phyloP scores from a whole-genome alignment of 92 coral and sea anemone genomes.

The Porites cylindrica region DNA sequence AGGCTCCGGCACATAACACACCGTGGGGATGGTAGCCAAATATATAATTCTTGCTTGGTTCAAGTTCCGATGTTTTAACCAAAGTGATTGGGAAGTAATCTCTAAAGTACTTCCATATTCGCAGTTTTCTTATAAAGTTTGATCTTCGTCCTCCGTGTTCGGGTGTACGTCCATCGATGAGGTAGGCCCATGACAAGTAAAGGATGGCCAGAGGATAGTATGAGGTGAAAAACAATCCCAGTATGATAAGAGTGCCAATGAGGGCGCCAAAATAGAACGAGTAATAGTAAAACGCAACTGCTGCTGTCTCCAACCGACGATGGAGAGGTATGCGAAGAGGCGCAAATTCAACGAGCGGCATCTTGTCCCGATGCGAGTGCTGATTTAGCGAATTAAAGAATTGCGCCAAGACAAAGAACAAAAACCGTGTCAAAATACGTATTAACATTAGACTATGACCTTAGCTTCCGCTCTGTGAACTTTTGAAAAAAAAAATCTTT shows the following conservation, averaged over 20 bases:
- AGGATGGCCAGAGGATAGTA: slow-evolving; percentile 87
- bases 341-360: slow-evolving; percentile 93
- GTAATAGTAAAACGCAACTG: slow-evolving; percentile 90
- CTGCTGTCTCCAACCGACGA: slow-evolving; percentile 97
- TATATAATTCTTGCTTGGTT: slow-evolving; percentile 86
- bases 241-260: slow-evolving; percentile 77
- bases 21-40: slow-evolving; percentile 99
- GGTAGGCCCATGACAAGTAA: slow-evolving; percentile 94
- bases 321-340: slow-evolving; percentile 95
- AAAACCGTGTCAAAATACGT: neutral
- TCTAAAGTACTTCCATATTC: slow-evolving; percentile 91
- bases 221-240: slow-evolving; percentile 92
- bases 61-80: slow-evolving; percentile 91
- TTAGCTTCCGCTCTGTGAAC: too few species aligned
- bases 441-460: too few species aligned
- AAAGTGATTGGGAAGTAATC: slow-evolving; percentile 95
- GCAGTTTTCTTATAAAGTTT: slow-evolving; percentile 76
- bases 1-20: slow-evolving; percentile 95
- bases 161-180: slow-evolving; percentile 93
- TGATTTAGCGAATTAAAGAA: neutral
- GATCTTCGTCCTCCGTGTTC: slow-evolving; percentile 98
- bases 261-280: slow-evolving; percentile 95
- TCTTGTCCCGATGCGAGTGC: neutral
- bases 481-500: too few species aligned
- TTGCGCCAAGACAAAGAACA: neutral